Percentiles rank a stretch among this genome's conserved stretches.
Evolutionary conservation across 1,140 invertebrate genomes (phyloP).

Genomic region (Caenorhabditis brenneri): DNA sequence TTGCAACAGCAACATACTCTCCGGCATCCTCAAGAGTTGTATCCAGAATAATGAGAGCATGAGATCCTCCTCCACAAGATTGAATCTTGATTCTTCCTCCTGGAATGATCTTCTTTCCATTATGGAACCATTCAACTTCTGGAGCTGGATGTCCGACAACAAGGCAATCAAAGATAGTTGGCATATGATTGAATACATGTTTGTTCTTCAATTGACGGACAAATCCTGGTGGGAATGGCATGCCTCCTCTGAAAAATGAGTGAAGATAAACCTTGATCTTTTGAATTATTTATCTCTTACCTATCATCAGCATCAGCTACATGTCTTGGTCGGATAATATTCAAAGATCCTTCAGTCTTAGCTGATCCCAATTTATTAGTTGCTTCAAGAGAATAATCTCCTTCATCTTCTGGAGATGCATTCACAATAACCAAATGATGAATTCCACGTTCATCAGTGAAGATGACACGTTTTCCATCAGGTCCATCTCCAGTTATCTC

Average conservation of each 20-base stretch:
- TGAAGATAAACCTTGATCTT: not conserved
- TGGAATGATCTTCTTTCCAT: conserved; percentile 68
- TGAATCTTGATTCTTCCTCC: conserved; percentile 67
- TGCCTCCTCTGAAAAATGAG: conserved; percentile 56
- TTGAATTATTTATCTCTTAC: not conserved
- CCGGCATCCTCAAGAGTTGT: conserved; percentile 66
- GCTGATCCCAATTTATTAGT: conserved; percentile 68
- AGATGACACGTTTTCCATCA: conserved; percentile 67
- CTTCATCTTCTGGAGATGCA: conserved; percentile 67
- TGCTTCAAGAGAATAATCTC: conserved; percentile 66
- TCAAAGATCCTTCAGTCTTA: conserved; percentile 63
- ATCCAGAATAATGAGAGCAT: conserved; percentile 68
- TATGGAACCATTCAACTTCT: conserved; percentile 69
- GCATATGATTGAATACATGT: conserved; percentile 70
- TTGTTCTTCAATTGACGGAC: conserved; percentile 71
- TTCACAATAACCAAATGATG: conserved; percentile 67
- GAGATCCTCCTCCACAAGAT: conserved; percentile 66
- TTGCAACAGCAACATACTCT: conserved; percentile 68
- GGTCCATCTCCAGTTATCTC: conserved; percentile 62
- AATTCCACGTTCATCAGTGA: conserved; percentile 69
- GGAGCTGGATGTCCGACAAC: conserved; percentile 70
- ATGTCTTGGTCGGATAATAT: conserved; percentile 63
- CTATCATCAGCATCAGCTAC: conserved; percentile 55
- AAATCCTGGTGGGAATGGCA: conserved; percentile 70
- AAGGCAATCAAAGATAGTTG: conserved; percentile 70